Base-by-base conservation (phyloP, 37 sponge, comb jelly and placozoan genomes). In the Petrosia ficiformis region DNA sequence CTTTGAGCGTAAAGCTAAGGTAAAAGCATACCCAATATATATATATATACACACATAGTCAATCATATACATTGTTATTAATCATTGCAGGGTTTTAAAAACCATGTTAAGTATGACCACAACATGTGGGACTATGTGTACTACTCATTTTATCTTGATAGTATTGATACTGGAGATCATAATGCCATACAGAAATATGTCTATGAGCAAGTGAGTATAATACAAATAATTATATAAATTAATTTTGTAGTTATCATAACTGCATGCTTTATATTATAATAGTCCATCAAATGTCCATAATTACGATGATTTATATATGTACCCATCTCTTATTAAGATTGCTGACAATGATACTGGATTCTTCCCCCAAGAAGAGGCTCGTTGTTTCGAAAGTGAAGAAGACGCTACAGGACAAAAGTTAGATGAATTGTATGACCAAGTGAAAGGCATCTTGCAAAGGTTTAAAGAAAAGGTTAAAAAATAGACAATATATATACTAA, bases 41-140 rank as follows among this genome's bases (percentile, higher is more conserved):
- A n/a, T n/a, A n/a, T n/a, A n/a, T n/a, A n/a, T n/a, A n/a, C n/a
- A n/a, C n/a, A n/a, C n/a, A n/a, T n/a, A n/a, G n/a, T 48, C 14
- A 48, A 48, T 48, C 54, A 14, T 14, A 48, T 8, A 14, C 14
- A 19, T 14, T 48, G 8, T 19, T 14, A 19, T 24, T 73, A 39
- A 57, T 72, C 70, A 29, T 25, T 72, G 30, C 70, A 83, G 84
- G 84, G 84, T 21, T 83, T 83, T 78, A 44, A 71, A 6, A 59
- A 83, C 35, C 84, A 83, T 40, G 77, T 83, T 11, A 70, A 76
- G 44, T 42, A 80, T 75, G 84, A 83, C 22, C 84, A 83, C 77
- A 83, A 83, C 43, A 83, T 83, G 84, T 83, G 84, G 84, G 39
- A 78, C 64, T 83, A 83, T 60, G 65, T 83, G 70, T 83, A 66